These are phyloP conservation scores for Hyperoplus lanceolatus DNA, from an alignment of 2,797 vertebrate species.

Conservation along the genomic window DNA sequence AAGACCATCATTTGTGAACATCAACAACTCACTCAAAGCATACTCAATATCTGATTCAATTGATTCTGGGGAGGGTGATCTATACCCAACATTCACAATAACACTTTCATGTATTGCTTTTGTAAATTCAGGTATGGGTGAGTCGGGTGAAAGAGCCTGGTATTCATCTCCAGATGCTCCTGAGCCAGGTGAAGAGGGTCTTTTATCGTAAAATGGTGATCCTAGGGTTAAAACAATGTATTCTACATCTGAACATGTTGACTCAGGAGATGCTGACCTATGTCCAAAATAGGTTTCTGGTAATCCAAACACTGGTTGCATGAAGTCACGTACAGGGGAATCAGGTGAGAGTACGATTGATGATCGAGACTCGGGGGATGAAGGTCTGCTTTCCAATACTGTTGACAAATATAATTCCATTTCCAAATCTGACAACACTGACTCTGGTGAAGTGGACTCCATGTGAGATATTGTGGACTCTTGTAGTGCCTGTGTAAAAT, in stretches of 20 bases:
- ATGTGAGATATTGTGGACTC: conserved; percentile 17
- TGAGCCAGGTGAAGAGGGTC: conserved; percentile 65
- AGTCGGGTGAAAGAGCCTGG: conserved; percentile 66
- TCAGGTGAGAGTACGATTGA: conserved; percentile 53
- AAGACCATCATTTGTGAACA: conserved; percentile 28
- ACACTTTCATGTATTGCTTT: conserved; percentile 21
- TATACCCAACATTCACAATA: conserved; percentile 57
- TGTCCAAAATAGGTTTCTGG: conserved; percentile 37
- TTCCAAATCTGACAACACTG: conserved; percentile 63
- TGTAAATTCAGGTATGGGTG: conserved; percentile 62
- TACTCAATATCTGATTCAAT: conserved; percentile 68
- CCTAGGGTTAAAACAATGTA: conserved; percentile 53
- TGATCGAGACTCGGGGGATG: conserved; percentile 57
- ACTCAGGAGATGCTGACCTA: conserved; percentile 72
- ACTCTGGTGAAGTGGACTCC: conserved; percentile 60
- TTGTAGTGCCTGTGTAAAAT: conserved; percentile 19
- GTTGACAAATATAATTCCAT: conserved; percentile 14
- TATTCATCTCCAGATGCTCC: conserved; percentile 55
- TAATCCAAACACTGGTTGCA: conserved; percentile 16
- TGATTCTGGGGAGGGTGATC: conserved; percentile 69
- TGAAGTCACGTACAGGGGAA: conserved; percentile 65
- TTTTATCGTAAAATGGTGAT: conserved; percentile 42
- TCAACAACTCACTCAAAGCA: conserved; percentile 54
- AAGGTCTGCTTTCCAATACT: conserved; percentile 45
- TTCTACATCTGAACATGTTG: conserved; percentile 74